These are phyloP conservation scores for Cotesia congregata DNA, from an alignment of 2,888 invertebrate genomes.

Conservation along the genomic window DNA sequence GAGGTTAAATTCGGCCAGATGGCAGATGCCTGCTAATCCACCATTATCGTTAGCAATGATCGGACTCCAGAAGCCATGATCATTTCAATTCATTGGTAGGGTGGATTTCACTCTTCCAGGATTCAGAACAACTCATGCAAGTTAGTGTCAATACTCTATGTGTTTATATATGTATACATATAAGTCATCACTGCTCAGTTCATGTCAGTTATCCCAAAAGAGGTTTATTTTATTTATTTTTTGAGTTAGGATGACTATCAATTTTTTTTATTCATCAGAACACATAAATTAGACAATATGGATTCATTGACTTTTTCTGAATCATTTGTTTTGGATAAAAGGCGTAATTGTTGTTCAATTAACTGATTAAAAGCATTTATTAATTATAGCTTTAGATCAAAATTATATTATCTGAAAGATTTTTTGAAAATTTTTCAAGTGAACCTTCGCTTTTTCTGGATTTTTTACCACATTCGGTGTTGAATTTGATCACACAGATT, in stretches of 20 bases:
- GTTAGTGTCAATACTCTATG: not conserved
- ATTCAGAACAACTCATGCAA: constrained; percentile 40
- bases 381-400: no score
- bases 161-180: not conserved
- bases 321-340: not conserved
- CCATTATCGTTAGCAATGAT: constrained; percentile 68
- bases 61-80: constrained; percentile 53
- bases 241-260: not conserved
- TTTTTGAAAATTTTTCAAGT: no score
- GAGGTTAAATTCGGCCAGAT: constrained; percentile 49
- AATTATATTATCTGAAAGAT: no score
- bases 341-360: no score
- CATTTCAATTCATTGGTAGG: constrained; percentile 62
- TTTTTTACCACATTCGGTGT: no score
- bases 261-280: not conserved
- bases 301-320: not conserved
- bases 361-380: no score
- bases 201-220: not conserved
- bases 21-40: constrained; percentile 66
- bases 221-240: not conserved
- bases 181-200: not conserved
- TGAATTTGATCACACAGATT: no score
- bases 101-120: constrained; percentile 32
- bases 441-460: no score
- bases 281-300: not conserved